A percentile compares a stretch with the other conserved stretches of the same genome.
Conservation (phyloP, 2,888 invertebrate genomes). For the Lasioglossum marginatum region DNA sequence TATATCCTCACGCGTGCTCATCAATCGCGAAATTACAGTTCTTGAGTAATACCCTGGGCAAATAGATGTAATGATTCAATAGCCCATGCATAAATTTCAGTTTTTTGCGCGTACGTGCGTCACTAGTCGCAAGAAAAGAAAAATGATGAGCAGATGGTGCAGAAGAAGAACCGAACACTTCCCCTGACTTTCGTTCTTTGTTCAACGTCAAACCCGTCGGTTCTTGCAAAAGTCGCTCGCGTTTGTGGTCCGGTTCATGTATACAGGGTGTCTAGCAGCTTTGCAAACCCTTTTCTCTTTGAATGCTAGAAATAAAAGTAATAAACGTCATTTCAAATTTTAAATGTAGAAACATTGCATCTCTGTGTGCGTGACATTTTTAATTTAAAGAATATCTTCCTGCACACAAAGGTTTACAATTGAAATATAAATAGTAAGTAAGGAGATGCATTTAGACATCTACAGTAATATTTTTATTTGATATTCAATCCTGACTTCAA, state of each 20-base stretch:
- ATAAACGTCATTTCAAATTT: neutral
- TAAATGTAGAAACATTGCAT: neutral
- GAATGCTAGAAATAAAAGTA: neutral
- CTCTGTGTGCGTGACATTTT: neutral
- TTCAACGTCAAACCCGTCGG: neutral
- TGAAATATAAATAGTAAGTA: neutral
- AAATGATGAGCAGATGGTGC: slow-evolving; percentile 23
- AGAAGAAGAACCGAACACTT: slow-evolving; percentile 1
- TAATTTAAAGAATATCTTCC: neutral
- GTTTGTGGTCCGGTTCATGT: neutral
- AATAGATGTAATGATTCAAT: slow-evolving; percentile 33
- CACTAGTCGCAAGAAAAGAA: slow-evolving; percentile 13
- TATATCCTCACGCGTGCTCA: slow-evolving; percentile 10
- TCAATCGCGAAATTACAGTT: slow-evolving; percentile 28
- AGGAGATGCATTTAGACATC: neutral
- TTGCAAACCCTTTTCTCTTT: neutral
- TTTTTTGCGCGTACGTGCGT: slow-evolving; percentile 45
- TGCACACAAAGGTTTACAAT: too few species aligned
- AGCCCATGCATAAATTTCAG: slow-evolving; percentile 28
- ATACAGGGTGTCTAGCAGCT: neutral
- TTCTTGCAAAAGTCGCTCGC: slow-evolving; percentile 5
- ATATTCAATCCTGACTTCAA: neutral
- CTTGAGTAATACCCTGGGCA: slow-evolving; percentile 34
- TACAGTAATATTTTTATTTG: neutral
- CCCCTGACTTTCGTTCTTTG: slow-evolving; percentile 11